Evolutionary conservation across 2,113 vertebrate species (phyloP), one percentile per base, ranked within the genome.

Genomic region (Saimiri boliviensis): DNA sequence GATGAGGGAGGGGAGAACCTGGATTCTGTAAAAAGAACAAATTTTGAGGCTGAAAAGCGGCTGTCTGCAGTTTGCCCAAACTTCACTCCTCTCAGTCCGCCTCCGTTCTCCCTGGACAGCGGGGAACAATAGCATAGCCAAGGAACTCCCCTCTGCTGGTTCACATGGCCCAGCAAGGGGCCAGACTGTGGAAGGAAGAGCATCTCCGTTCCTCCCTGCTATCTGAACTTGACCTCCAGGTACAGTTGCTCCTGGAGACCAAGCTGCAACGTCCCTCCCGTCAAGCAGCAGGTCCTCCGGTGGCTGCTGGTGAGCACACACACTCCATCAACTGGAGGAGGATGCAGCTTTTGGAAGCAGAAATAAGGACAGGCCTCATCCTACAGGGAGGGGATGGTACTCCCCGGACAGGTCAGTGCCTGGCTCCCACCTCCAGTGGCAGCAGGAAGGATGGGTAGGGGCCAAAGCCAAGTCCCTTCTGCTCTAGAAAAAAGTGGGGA

Each of bases 251-350:
- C 56, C 81, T 54, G 19, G 9, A 79, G 40, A 23, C 35, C 13
- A n/a, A 23, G 10, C 0, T 47, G 13, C 25, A 54, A 17, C 30
- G 21, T 2, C 23, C 21, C 40, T 30, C 1, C 16, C 16, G 9
- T 21, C 10, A 11, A 12, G 23, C 47, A 9, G 20, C 3, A 8
- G 19, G 68, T 23, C 58, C 74, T 88, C 23, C n/a, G 10, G n/a
- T 10, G 20, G 37, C 0, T 32, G 52, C 0, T 42, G 52, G 30
- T 8, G 30, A 81, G 40, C 12, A 11, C 10, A 21, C 19, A 21
- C 45, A 74, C 90, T 84, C 11, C 9, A 8, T 42, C 37, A 54
- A 58, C 2, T 3, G 12, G 30, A 30, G 11, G 6, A 16, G 3
- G 47, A 56, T 23, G 47, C 3, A 47, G 3, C 37, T 80, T 92